Base-by-base conservation (phyloP, 2,888 invertebrate species). In the Podabrus alpinus region DNA sequence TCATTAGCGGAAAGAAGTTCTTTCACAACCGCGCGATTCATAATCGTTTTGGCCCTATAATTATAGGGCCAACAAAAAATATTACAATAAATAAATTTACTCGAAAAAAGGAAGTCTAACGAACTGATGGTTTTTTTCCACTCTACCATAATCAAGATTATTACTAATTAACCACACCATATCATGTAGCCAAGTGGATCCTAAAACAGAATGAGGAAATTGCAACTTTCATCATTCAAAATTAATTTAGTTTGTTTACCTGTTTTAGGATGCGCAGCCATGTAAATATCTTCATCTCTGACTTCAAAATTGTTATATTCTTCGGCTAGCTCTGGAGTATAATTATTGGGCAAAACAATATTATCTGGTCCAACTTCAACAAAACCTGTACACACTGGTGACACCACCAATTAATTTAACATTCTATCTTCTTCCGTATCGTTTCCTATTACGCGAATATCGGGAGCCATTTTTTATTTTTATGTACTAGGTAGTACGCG, bases 111-210 rank as follows among this genome's bases (percentile, higher is more conserved):
- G 94, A 82, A 93, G 94, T 82, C 94, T 86, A 73, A 88, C 87
- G n/a, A 88, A 88, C 0, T 92, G 85, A 9, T 2, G n/a, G 7
- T 88, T 87, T 21, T 87, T 86, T 73, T 89, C 88, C 0, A 92
- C 92, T 16, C 86, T 86, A 73, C 90, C 87, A 76, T 90, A 91
- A 84, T 94, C 89, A 68, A 92, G 84, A 79, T 92, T 87, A 76
- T 92, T 92, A 74, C 90, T 88, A 59, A 94, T 88, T 73, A 93
- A 87, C 91, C 93, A 94, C 0, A 93, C 91, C 88, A 94, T 90
- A 87, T 94, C 94, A 84, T 94, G 94, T 0, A 92, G 89, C 94
- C 94, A 94, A 16, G 94, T 94, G 21, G 94, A 94, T 3, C 93
- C 93, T 92, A 82, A 64, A 84, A 85, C 59, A 66, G 74, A 62